These are phyloP conservation scores for Octopus sinensis DNA, from an alignment of 1,140 invertebrate genomes.

Conservation along the genomic window DNA sequence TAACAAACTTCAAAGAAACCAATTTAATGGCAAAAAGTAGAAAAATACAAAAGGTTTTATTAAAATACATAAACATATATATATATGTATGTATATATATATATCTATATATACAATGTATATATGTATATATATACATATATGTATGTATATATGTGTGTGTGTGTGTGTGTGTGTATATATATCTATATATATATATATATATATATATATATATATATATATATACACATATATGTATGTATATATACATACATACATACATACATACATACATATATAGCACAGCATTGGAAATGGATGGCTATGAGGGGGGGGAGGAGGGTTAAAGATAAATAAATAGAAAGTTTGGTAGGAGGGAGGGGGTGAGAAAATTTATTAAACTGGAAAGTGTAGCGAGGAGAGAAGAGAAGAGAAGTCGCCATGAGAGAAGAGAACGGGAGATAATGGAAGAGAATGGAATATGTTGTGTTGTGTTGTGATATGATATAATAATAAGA, in stretches of 20 bases:
- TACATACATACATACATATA: neutral
- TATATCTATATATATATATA: neutral
- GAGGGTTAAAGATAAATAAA: neutral
- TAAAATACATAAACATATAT: neutral
- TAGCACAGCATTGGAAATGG: neutral
- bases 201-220: neutral
- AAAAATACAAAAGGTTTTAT: neutral
- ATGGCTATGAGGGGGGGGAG: neutral
- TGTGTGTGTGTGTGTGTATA: neutral
- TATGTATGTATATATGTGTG: neutral
- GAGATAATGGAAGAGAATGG: too few relatives aligned
- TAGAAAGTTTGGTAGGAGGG: too few relatives aligned
- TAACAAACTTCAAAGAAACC: too few relatives aligned
- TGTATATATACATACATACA: neutral
- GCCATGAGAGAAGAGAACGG: too few relatives aligned
- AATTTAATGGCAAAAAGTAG: too few relatives aligned
- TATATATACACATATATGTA: neutral
- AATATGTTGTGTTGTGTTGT: too few relatives aligned
- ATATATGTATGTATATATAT: neutral
- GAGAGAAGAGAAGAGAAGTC: too few relatives aligned
- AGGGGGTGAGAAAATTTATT: too few relatives aligned
- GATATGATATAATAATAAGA: too few relatives aligned
- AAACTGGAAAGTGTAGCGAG: too few relatives aligned
- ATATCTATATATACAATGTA: neutral
- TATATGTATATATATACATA: neutral